These are phyloP conservation scores for Alviniconcha marisindica DNA, from an alignment of 1,140 invertebrate species.

Conservation along the genomic window DNA sequence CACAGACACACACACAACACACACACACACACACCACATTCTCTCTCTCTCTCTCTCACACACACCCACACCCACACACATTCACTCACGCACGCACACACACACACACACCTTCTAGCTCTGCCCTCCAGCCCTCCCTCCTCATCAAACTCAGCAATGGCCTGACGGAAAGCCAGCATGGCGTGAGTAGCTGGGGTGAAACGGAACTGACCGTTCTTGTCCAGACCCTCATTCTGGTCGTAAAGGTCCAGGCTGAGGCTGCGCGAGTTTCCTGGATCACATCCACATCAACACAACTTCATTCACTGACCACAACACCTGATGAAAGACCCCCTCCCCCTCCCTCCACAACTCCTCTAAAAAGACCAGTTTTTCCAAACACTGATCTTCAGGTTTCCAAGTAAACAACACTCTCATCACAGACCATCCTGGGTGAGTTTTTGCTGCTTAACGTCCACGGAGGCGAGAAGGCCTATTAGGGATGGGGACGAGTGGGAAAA, in stretches of 20 bases:
- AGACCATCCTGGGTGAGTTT: too few relatives aligned
- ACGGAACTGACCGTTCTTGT: conserved; percentile 77
- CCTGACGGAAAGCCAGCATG: conserved; percentile 77
- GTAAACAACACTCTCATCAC: too few relatives aligned
- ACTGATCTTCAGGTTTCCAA: too few relatives aligned
- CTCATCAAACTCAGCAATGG: conserved; percentile 74
- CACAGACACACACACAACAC: not conserved
- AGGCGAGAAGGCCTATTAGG: too few relatives aligned
- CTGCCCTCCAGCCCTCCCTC: conserved; percentile 76
- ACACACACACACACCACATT: not conserved
- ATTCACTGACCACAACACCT: too few relatives aligned
- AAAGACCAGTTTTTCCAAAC: too few relatives aligned
- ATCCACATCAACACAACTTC: too few relatives aligned
- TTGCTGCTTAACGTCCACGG: too few relatives aligned
- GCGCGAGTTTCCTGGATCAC: conserved; percentile 70
- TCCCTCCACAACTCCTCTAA: too few relatives aligned
- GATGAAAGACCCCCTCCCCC: too few relatives aligned
- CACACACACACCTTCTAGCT: conserved; percentile 69
- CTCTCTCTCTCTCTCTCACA: not conserved
- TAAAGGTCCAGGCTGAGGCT: conserved; percentile 76
- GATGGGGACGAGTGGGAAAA: too few relatives aligned
- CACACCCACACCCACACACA: not conserved
- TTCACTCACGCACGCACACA: not conserved
- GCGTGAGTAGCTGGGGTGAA: conserved; percentile 79
- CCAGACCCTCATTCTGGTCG: conserved; percentile 76